A percentile compares a stretch with the other conserved stretches of the same genome.
Conservation (phyloP, 2,113 vertebrate species). For the Spilogale gracilis region DNA sequence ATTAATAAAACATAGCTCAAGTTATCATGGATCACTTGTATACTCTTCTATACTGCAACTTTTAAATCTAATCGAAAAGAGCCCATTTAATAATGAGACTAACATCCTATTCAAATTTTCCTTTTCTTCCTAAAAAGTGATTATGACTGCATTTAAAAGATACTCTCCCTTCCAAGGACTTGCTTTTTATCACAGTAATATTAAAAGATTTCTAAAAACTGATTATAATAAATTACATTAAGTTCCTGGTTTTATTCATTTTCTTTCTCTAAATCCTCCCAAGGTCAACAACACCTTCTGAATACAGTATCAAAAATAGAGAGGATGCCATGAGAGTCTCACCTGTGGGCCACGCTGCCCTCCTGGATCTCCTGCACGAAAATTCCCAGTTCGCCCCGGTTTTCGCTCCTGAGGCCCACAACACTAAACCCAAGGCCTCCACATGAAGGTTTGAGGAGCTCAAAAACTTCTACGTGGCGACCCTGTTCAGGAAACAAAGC, state of each 20-base stretch:
- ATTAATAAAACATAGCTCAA: background rate
- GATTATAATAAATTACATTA: background rate
- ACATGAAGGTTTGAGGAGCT: conserved; percentile 92
- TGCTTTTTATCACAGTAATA: background rate
- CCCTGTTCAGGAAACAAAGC: conserved; percentile 87
- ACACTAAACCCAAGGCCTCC: conserved; percentile 97
- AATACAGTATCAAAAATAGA: background rate
- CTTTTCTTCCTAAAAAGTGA: conserved; percentile 7
- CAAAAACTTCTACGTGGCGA: conserved; percentile 92
- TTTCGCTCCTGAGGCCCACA: conserved; percentile 95
- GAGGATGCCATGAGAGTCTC: background rate
- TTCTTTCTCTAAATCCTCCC: background rate
- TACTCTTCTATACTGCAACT: background rate
- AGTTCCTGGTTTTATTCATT: background rate
- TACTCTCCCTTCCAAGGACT: background rate
- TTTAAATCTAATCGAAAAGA: conserved; percentile 24
- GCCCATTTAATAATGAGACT: background rate
- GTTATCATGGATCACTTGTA: background rate
- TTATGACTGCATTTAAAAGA: background rate
- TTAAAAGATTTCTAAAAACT: background rate
- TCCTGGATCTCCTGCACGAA: conserved; percentile 97
- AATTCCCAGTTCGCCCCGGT: conserved; percentile 96
- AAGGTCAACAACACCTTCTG: background rate
- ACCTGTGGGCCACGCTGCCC: conserved; percentile 95
- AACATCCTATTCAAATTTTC: conserved; percentile 6